A percentile compares a stretch with the other conserved stretches of the same genome.
phyloP scores from a whole-genome alignment of 37 sponge, comb jelly and placozoan genomes.

The Amphimedon queenslandica region DNA sequence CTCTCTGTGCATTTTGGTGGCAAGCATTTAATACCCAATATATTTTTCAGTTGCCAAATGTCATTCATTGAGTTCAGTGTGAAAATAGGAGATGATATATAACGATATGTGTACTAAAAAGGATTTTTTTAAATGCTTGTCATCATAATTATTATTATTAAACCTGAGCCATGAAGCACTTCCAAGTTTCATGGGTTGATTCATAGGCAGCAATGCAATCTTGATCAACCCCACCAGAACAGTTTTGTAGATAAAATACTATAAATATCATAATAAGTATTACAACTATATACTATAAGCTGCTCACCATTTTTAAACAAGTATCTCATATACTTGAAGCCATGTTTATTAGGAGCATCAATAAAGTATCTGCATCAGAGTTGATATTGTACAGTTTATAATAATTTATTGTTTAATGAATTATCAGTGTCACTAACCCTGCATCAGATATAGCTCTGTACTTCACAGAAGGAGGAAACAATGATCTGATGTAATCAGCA shows the following conservation, averaged over 20 bases:
- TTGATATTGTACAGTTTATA: neutral
- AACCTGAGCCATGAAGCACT: slow-evolving; percentile 75
- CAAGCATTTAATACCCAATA: slow-evolving; percentile 40
- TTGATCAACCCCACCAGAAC: slow-evolving; percentile 53
- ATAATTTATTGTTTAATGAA: too few species aligned
- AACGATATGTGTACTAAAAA: slow-evolving; percentile 65
- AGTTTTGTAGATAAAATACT: slow-evolving; percentile 68
- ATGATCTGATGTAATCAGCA: slow-evolving; percentile 38
- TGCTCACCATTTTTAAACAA: slow-evolving; percentile 4
- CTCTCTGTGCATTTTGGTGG: slow-evolving; percentile 52
- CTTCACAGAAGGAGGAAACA: slow-evolving; percentile 30
- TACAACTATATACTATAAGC: neutral
- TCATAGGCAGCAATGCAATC: slow-evolving; percentile 40
- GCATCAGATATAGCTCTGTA: slow-evolving; percentile 71
- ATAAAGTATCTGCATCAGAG: slow-evolving; percentile 39
- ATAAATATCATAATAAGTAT: slow-evolving; percentile 3
- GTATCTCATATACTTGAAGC: slow-evolving; percentile 1
- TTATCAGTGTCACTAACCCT: slow-evolving; percentile 42
- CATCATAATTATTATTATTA: too few species aligned
- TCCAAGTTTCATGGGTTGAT: slow-evolving; percentile 55
- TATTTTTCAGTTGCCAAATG: slow-evolving; percentile 61
- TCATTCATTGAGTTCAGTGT: slow-evolving; percentile 66
- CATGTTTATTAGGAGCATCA: slow-evolving; percentile 20
- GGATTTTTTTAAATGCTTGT: too few species aligned
- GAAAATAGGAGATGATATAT: slow-evolving; percentile 70